A percentile compares a stretch with the other conserved stretches of the same genome.
Conservation (phyloP, 2,888 invertebrate species). For the Pterostichus madidus region DNA sequence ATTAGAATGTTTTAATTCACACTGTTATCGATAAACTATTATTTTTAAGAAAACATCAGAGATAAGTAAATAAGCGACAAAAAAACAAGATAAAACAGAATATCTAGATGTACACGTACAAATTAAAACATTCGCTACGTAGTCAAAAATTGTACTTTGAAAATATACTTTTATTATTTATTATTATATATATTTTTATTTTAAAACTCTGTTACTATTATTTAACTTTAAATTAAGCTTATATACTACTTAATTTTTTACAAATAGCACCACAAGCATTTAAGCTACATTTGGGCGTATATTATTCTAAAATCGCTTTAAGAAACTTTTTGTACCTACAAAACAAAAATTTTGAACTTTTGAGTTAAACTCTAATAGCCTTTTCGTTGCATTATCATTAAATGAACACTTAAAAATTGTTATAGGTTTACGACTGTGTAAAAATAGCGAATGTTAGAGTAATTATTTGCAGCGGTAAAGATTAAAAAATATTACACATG, state of each 20-base stretch:
- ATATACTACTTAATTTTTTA: slow-evolving; percentile 6
- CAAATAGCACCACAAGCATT: slow-evolving; percentile 63
- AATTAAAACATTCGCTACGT: not conserved
- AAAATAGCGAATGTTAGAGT: slow-evolving; percentile 28
- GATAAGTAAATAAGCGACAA: slow-evolving; percentile 36
- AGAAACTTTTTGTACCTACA: slow-evolving; percentile 10
- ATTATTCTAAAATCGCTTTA: not conserved
- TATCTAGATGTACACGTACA: not conserved
- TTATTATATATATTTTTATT: slow-evolving; percentile 34
- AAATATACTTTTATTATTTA: slow-evolving; percentile 7
- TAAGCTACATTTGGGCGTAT: slow-evolving; percentile 53
- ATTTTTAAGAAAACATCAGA: not conserved
- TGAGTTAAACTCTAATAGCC: not conserved
- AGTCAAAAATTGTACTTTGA: slow-evolving; percentile 24
- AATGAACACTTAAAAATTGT: slow-evolving; percentile 23
- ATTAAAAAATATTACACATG: slow-evolving; percentile 45
- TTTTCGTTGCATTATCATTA: slow-evolving; percentile 36
- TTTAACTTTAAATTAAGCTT: slow-evolving; percentile 19
- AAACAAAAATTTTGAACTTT: slow-evolving; percentile 16
- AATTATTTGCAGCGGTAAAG: too few species aligned
- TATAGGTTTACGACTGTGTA: slow-evolving; percentile 10
- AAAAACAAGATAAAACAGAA: not conserved
- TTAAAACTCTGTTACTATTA: slow-evolving; percentile 10
- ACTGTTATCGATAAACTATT: not conserved
- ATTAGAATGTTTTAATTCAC: not conserved